Base-by-base conservation (phyloP, 2,888 invertebrate species). In the Bibio marci region DNA sequence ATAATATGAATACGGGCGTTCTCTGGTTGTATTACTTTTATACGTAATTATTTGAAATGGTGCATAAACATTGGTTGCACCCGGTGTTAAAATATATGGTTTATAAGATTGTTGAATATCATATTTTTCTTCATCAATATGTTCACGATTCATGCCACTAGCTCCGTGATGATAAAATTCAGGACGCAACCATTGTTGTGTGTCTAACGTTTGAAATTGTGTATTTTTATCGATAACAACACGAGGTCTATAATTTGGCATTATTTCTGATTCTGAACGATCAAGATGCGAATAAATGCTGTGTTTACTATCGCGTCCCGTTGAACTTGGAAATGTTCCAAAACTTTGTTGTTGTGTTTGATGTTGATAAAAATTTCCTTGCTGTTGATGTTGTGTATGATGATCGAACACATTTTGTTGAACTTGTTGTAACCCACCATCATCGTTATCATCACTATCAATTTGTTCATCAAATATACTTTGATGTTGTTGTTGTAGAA, bases 171-270 rank as follows among this genome's bases (percentile, higher is more conserved):
- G 22, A 22, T 22, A 4, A 4, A 4, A 22, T 6, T 8, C 14
- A 14, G 14, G 7, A 14, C 32, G 12, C 14, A 32, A 14, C 15
- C 32, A 14, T 32, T 32, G 32, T 8, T 4, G 22, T 22, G 27
- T 27, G 15, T 10, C 18, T 3, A 12, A 14, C 4, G 17, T 31
- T n/a, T 39, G 18, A 14, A 39, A 33, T 19, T 27, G n/a, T 8
- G 39, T 39, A 27, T 39, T 33, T 28, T 33, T n/a, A 28, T 39
- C 34, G 14, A 33, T 39, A 11, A 35, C 54, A 12, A 59, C 51
- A 15, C 53, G 49, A 2, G 59, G 56, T 5, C 50, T 50, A 40
- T 61, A 61, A 25, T 49, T 52, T 2, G 56, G 44, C 3, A 60
- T 58, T 3, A 42, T 41, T 4, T 59, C 59, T 46, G 51, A 46